These are phyloP conservation scores for Drosophila meridionalis DNA, from an alignment of 2,888 invertebrate species.

Conservation along the genomic window DNA sequence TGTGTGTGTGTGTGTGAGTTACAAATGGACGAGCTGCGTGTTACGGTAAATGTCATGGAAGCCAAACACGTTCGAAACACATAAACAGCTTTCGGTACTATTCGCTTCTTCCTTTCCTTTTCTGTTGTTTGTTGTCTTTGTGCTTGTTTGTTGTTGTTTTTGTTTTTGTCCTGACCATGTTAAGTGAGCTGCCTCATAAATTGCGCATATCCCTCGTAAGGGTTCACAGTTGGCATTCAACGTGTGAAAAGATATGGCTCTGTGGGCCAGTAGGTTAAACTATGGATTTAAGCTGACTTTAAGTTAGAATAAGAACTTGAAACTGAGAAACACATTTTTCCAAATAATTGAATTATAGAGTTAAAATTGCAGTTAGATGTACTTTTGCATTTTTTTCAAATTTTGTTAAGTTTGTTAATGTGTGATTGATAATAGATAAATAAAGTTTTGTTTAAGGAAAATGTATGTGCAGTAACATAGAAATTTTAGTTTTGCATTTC, in stretches of 20 bases:
- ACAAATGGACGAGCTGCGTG: slow-evolving; percentile 66
- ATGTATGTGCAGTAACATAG: too few relatives aligned
- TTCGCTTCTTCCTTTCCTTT: slow-evolving; percentile 33
- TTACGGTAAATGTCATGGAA: slow-evolving; percentile 52
- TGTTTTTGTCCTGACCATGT: slow-evolving; percentile 33
- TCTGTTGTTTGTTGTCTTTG: not conserved
- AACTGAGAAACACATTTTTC: not conserved
- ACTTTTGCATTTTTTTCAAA: not conserved
- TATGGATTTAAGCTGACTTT: slow-evolving; percentile 33
- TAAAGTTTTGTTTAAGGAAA: too few relatives aligned
- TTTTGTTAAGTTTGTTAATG: not conserved
- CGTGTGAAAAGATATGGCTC: slow-evolving; percentile 19
- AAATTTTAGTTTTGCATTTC: too few relatives aligned
- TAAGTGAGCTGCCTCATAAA: slow-evolving; percentile 67
- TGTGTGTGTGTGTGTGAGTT: slow-evolving; percentile 19
- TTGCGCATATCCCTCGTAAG: slow-evolving; percentile 54
- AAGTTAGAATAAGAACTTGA: not conserved
- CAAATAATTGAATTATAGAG: not conserved
- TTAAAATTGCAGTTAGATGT: not conserved
- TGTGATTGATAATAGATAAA: not conserved
- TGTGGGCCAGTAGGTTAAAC: slow-evolving; percentile 30
- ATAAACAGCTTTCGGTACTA: slow-evolving; percentile 68
- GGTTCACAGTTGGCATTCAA: slow-evolving; percentile 20
- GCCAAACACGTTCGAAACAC: slow-evolving; percentile 68
- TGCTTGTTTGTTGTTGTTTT: slow-evolving; percentile 1